Percentiles rank a stretch among this genome's conserved stretches.
These are phyloP conservation scores for Cacajao melanocephalus DNA, from an alignment of 2,797 vertebrate genomes.

Conservation along the genomic window DNA sequence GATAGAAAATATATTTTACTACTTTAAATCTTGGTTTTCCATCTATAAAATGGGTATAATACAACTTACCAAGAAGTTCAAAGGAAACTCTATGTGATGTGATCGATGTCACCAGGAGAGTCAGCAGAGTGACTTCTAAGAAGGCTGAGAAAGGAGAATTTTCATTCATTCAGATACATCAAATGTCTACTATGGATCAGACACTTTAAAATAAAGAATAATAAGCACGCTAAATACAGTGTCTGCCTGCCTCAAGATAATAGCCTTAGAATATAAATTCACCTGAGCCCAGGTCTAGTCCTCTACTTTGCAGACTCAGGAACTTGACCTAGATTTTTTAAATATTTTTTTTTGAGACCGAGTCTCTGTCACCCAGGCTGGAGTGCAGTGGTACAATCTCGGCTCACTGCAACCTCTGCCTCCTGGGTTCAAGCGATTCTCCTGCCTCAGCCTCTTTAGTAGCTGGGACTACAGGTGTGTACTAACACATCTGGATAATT, in stretches of 20 bases:
- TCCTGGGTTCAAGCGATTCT: too few relatives aligned
- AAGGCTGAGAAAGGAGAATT: neutral
- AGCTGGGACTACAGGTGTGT: too few relatives aligned
- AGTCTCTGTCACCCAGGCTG: too few relatives aligned
- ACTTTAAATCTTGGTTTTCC: neutral
- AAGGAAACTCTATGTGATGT: neutral
- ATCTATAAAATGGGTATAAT: neutral
- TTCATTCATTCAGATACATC: neutral
- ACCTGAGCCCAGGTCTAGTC: neutral
- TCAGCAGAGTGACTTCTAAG: neutral
- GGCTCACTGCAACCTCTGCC: too few relatives aligned
- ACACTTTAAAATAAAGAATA: neutral
- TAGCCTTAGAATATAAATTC: neutral
- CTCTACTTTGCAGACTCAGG: slow-evolving; percentile 30
- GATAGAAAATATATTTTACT: neutral
- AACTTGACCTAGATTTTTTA: neutral
- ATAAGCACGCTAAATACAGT: neutral
- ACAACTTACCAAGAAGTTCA: neutral
- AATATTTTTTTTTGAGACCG: neutral
- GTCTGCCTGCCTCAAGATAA: neutral
- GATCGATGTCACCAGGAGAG: neutral
- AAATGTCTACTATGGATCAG: neutral
- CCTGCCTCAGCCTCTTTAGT: too few relatives aligned
- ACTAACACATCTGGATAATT: too few relatives aligned
- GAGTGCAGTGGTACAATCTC: too few relatives aligned